Conservation (phyloP, 2,113 vertebrate genomes). For the Caracal caracal region DNA sequence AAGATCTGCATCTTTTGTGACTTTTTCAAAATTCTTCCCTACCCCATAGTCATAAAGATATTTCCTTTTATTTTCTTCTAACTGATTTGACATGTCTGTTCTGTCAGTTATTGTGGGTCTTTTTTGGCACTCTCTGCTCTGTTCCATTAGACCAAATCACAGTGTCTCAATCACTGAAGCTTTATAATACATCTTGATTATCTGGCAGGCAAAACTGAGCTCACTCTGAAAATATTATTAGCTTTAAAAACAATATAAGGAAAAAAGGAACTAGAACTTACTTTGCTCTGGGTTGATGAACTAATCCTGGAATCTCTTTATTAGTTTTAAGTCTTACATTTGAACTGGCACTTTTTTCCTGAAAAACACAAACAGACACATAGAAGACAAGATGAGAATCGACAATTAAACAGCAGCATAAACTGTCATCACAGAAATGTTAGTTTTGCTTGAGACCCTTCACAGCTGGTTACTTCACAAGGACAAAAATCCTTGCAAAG, state of each 20-base stretch:
- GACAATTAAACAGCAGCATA: not conserved
- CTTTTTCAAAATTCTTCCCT: not conserved
- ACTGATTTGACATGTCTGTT: not conserved
- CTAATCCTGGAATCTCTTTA: slow-evolving; percentile 89
- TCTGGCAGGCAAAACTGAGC: not conserved
- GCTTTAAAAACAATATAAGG: not conserved
- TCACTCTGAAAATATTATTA: slow-evolving; percentile 7
- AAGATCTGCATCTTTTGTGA: not conserved
- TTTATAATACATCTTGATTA: not conserved
- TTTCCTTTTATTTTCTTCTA: not conserved
- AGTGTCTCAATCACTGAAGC: not conserved
- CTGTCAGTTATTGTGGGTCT: not conserved
- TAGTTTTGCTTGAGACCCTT: not conserved
- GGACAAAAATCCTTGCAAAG: not conserved
- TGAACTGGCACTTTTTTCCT: slow-evolving; percentile 92
- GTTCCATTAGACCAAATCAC: not conserved
- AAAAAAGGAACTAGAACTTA: slow-evolving; percentile 79
- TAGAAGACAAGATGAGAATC: slow-evolving; percentile 30
- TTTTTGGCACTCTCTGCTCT: not conserved
- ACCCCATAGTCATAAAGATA: not conserved
- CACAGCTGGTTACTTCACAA: not conserved
- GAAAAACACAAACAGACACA: slow-evolving; percentile 81
- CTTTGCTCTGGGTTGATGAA: slow-evolving; percentile 90
- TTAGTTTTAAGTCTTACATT: slow-evolving; percentile 87
- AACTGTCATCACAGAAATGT: not conserved